Conservation (phyloP, 2,113 vertebrate genomes). For the Alligator sinensis region DNA sequence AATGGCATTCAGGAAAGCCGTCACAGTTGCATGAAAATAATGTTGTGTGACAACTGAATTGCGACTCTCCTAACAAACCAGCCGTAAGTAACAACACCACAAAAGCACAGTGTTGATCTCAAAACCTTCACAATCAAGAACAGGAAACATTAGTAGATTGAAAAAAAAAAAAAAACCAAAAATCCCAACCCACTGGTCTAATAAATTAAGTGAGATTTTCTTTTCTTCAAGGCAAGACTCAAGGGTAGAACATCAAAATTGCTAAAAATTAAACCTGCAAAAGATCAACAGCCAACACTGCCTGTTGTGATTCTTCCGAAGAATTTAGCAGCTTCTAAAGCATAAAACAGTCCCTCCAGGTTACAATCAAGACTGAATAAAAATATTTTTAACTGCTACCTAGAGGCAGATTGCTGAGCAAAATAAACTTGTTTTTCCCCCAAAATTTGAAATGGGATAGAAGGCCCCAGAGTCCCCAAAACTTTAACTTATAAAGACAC, state of each 20-base stretch:
- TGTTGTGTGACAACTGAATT: neutral
- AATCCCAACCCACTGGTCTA: too few relatives aligned
- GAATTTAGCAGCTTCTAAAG: neutral
- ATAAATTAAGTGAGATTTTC: neutral
- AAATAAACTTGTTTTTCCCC: neutral
- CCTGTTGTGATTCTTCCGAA: neutral
- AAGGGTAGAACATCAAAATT: neutral
- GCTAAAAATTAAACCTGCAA: neutral
- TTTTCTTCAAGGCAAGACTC: neutral
- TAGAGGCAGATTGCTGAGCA: neutral
- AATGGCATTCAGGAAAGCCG: neutral
- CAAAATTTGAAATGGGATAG: neutral
- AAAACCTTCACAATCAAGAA: neutral
- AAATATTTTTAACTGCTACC: neutral
- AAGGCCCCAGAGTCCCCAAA: neutral
- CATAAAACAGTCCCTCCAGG: neutral
- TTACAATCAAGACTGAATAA: neutral
- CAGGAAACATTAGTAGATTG: neutral
- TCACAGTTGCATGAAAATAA: neutral
- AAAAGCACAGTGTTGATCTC: neutral
- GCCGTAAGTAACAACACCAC: neutral
- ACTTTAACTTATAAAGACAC: neutral
- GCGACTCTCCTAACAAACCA: neutral
- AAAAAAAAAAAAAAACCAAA: neutral
- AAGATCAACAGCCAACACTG: fast-evolving